Base-by-base conservation (phyloP, 2,797 vertebrate genomes). In the Poecilia gillii region DNA sequence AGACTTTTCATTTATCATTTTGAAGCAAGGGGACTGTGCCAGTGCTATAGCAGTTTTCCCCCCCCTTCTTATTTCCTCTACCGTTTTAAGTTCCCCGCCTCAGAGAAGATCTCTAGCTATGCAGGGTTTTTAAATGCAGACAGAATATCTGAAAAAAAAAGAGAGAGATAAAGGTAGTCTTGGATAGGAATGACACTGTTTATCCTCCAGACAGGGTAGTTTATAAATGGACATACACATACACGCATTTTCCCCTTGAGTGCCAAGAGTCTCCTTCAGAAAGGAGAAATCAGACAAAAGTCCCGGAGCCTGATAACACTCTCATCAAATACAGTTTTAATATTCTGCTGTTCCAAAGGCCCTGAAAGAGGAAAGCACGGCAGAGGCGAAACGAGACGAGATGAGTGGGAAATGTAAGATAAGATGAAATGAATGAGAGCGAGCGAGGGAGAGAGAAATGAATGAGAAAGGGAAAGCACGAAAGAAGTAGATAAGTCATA, bases 291-390 rank as follows among this genome's bases (percentile, higher is more conserved):
- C 92, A 91, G 92, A 93, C 92, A 93, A 94, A 93, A 91, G 91
- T 89, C 86, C 77, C 6, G 49, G 66, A 82, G 88, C 47, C 85
- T 82, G 91, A 94, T 94, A 95, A 95, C 77, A 28, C 82, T 89
- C 92, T 94, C 92, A 94, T 94, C 91, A 94, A 94, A 93, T 93
- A 90, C 88, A 87, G 90, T 93, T 94, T 94, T 92, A 95, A 95
- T 95, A 95, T 94, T 92, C 90, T 0, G 47, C 82, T 25, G 71
- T 85, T 81, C 90, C 84, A 90, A 89, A 91, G 76, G 78, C 84
- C 80, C 83, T 85, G 82, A 89, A 85, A 86, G 83, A 85, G 90
- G 82, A 82, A 88, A 72, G 89, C 80, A 75, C 81, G 28, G 84
- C 80, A 70, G 75, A 83, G 86, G 87, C 79, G 72, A 86, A 91